Evolutionary conservation across 2,888 invertebrate genomes (phyloP), one percentile per base, ranked within the genome.

Genomic region (Chrysodeixis includens): DNA sequence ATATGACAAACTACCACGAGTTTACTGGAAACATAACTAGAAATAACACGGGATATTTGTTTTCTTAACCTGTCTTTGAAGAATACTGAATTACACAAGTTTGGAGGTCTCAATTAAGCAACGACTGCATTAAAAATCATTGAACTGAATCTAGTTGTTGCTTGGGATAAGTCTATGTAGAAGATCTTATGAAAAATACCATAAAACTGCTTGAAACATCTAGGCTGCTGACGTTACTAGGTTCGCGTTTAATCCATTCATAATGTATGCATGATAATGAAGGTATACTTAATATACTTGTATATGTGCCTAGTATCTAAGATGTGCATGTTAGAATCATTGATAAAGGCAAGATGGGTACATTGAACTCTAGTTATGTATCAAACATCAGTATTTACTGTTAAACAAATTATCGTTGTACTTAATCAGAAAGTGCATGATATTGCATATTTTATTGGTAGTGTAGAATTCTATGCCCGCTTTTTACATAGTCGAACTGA

Each of bases 1-100:
- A 64, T 65, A 65, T 65, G 59, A 68, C 69, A 73, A 62, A 65
- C 61, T 76, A 69, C 44, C 57, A 51, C 51, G 56, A 46, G 70
- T 52, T 62, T 35, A 44, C 22, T n/a, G 4, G 40, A 12, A 62
- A 52, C 18, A 56, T 58, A 49, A 8, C 0, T n/a, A 22, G 2
- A 32, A 32, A 40, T n/a, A 40, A n/a, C 32, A 32, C 35, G 14
- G 35, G 14, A 35, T 14, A 35, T 35, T 35, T 12, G 12, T 35
- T 35, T 12, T 7, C n/a, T 5, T 40, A n/a, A 6, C 40, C 40
- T n/a, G 14, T 40, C 7, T 6, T 26, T 40, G n/a, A n/a, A 14
- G 5, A 5, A n/a, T 40, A 6, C 40, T 40, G n/a, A 40, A 40
- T 35, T 40, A 40, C n/a, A 0, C n/a, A n/a, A 0, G 32, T 10